These are phyloP conservation scores for Cheilosia variabilis DNA, from an alignment of 2,888 invertebrate genomes.

Conservation along the genomic window DNA sequence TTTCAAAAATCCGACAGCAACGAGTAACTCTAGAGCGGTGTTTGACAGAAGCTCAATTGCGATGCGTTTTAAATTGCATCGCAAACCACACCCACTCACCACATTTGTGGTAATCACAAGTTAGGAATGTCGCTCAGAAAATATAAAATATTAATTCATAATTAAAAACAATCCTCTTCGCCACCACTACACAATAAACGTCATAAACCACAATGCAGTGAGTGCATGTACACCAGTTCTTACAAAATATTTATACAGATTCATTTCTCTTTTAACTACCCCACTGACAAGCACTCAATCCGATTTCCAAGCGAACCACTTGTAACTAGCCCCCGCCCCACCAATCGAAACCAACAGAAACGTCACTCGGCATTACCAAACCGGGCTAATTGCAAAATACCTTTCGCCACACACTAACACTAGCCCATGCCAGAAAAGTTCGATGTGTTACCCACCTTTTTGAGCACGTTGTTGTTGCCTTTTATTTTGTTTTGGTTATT, in stretches of 20 bases:
- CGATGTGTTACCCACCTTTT: constrained; percentile 3
- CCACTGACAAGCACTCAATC: not conserved
- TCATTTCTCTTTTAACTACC: constrained; percentile 1
- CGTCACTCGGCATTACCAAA: constrained; percentile 1
- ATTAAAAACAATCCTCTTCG: too few relatives aligned
- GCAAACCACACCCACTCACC: too few relatives aligned
- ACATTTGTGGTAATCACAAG: too few relatives aligned
- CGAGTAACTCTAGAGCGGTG: too few relatives aligned
- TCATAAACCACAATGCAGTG: not conserved
- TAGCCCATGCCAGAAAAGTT: constrained; percentile 2
- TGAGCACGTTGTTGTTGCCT: not conserved
- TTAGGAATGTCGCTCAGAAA: too few relatives aligned
- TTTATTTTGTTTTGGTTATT: not conserved
- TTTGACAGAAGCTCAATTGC: too few relatives aligned
- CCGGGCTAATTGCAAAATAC: constrained; percentile 14
- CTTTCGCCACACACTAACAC: not conserved
- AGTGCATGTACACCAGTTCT: not conserved
- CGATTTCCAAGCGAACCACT: constrained; percentile 12
- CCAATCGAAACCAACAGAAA: not conserved
- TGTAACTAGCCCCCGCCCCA: not conserved
- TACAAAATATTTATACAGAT: constrained; percentile 5
- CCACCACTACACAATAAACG: too few relatives aligned
- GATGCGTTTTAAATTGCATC: too few relatives aligned
- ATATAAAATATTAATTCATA: too few relatives aligned
- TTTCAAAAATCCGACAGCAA: too few relatives aligned